phyloP scores from a whole-genome alignment of 1,140 invertebrate genomes.

The Prorops nasuta region DNA sequence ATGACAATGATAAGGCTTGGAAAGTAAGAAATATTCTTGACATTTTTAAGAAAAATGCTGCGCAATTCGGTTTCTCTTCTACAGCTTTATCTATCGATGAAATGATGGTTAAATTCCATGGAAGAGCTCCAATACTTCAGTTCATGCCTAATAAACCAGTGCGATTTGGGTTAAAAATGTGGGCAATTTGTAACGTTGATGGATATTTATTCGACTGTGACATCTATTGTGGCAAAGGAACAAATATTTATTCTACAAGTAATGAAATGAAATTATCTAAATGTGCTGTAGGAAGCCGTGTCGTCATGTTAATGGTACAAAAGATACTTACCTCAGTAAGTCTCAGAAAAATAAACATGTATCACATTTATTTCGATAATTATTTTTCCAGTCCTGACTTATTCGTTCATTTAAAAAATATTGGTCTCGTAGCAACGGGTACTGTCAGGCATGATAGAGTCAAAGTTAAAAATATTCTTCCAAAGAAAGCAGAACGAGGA shows the following conservation, averaged over 20 bases:
- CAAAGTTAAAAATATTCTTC: neutral
- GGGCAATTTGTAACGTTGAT: neutral
- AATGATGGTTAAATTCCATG: no score
- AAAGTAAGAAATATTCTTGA: no score
- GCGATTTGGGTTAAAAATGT: neutral
- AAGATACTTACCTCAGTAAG: conserved; percentile 1
- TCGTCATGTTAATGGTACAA: conserved; percentile 7
- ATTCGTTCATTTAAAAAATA: conserved; percentile 5
- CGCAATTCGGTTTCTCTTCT: neutral
- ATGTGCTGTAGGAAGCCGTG: conserved; percentile 8
- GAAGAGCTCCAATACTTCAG: neutral
- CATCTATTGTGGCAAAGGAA: conserved; percentile 1
- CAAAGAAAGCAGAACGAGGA: neutral
- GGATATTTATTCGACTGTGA: conserved; percentile 1
- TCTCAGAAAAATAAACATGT: no score
- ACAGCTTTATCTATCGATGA: no score
- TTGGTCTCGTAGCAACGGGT: neutral
- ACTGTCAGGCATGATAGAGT: neutral
- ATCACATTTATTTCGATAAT: no score
- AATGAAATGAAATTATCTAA: no score
- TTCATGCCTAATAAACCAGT: conserved; percentile 1
- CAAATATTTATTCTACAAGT: conserved; percentile 1
- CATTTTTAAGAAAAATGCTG: conserved; percentile 1
- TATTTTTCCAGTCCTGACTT: conserved; percentile 6
- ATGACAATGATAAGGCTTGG: neutral